A percentile compares a stretch with the other conserved stretches of the same genome.
Evolutionary conservation across 2,113 vertebrate species (phyloP).

Genomic region (Tricholaema leucomelas): DNA sequence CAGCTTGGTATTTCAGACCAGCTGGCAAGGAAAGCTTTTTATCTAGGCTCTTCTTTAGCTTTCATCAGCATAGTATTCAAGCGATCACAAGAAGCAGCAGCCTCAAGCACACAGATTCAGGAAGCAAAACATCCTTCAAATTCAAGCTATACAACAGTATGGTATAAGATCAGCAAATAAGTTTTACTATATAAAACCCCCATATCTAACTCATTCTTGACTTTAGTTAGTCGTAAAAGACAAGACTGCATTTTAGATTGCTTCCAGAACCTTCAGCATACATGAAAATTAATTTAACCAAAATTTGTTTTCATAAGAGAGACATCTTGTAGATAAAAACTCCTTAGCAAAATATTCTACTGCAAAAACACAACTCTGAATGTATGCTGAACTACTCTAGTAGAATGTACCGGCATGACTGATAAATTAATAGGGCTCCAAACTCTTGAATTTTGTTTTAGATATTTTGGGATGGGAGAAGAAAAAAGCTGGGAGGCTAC

Average conservation of each 20-base stretch:
- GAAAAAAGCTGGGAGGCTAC: background rate
- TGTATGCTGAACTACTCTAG: background rate
- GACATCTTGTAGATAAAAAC: background rate
- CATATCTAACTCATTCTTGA: background rate
- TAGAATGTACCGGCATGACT: background rate
- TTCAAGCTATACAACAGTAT: slow-evolving; percentile 1
- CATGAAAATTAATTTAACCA: background rate
- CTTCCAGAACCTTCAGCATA: background rate
- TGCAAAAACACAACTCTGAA: background rate
- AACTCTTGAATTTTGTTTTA: background rate
- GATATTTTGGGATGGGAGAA: background rate
- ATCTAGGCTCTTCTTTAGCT: slow-evolving; percentile 4
- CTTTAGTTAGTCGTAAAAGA: background rate
- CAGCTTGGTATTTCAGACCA: slow-evolving; percentile 47
- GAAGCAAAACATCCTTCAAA: slow-evolving; percentile 37
- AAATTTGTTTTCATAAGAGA: background rate
- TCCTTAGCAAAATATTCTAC: background rate
- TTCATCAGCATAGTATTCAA: slow-evolving; percentile 35
- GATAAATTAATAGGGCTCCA: background rate
- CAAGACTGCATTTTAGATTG: background rate
- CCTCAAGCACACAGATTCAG: slow-evolving; percentile 26
- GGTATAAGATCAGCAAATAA: background rate
- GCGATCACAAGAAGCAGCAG: background rate
- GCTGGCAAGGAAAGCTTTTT: slow-evolving; percentile 35
- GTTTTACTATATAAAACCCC: background rate